Evolutionary conservation across 2,888 invertebrate species (phyloP).

Genomic region (Harpalus rufipes): DNA sequence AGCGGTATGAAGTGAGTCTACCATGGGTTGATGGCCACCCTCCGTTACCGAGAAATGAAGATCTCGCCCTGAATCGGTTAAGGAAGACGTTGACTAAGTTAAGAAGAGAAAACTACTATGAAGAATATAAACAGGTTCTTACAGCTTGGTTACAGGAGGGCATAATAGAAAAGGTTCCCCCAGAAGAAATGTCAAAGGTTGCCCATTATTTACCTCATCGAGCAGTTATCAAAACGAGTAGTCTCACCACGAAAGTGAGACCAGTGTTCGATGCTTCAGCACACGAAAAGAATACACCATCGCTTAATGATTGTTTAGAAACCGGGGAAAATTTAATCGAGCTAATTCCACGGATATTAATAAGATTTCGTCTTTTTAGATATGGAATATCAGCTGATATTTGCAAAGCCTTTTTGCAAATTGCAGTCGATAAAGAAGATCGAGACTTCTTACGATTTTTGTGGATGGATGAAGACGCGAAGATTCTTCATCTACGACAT

Average conservation of each 20-base stretch:
- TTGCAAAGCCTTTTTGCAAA: slow-evolving; percentile 71
- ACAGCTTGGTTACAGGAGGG: slow-evolving; percentile 31
- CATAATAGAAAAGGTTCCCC: slow-evolving; percentile 69
- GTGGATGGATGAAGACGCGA: slow-evolving; percentile 68
- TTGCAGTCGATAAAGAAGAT: slow-evolving; percentile 65
- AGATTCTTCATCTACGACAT: slow-evolving; percentile 67
- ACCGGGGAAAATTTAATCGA: slow-evolving; percentile 72
- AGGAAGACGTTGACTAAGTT: slow-evolving; percentile 49
- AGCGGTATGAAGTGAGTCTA: slow-evolving; percentile 70
- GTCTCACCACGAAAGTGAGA: slow-evolving; percentile 68
- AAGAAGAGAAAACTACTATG: neutral
- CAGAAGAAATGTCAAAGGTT: slow-evolving; percentile 33
- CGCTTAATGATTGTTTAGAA: slow-evolving; percentile 72
- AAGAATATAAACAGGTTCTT: neutral
- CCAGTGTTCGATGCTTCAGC: slow-evolving; percentile 71
- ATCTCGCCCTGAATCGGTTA: slow-evolving; percentile 66
- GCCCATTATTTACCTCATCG: slow-evolving; percentile 67
- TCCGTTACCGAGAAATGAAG: slow-evolving; percentile 68
- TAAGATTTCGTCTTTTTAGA: slow-evolving; percentile 66
- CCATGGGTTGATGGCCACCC: slow-evolving; percentile 70
- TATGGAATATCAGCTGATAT: slow-evolving; percentile 70
- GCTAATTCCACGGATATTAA: slow-evolving; percentile 64
- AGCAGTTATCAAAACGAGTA: slow-evolving; percentile 67
- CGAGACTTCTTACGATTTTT: slow-evolving; percentile 69
- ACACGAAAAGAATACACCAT: slow-evolving; percentile 67